Percentiles rank a stretch among this genome's conserved stretches.
phyloP scores from a whole-genome alignment of 2,113 vertebrate genomes.

The Neogobius melanostomus region DNA sequence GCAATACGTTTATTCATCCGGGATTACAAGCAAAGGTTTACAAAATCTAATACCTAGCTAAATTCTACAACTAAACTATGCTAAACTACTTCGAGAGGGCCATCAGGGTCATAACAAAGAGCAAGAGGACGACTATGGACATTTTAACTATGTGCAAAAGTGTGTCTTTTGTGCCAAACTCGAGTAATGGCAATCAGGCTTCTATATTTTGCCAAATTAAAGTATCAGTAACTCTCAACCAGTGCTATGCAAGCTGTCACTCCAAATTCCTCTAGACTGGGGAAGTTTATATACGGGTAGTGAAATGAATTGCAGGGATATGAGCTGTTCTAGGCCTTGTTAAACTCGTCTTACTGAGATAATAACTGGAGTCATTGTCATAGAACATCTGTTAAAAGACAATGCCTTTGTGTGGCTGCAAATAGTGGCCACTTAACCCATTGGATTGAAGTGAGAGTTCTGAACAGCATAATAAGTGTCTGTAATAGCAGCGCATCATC shows the following conservation, averaged over 20 bases:
- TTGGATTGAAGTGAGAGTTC: conserved; percentile 37
- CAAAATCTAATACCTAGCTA: too few species aligned
- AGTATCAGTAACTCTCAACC: too few species aligned
- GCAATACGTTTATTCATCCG: conserved; percentile 50
- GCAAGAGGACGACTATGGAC: too few species aligned
- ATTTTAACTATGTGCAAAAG: too few species aligned
- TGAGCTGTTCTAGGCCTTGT: conserved; percentile 1
- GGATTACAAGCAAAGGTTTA: conserved; percentile 34
- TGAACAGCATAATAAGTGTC: conserved; percentile 48
- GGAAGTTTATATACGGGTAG: conserved; percentile 12
- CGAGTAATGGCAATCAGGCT: too few species aligned
- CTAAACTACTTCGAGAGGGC: too few species aligned
- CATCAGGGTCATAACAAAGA: too few species aligned
- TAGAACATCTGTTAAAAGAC: conserved; percentile 47
- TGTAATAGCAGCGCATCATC: conserved; percentile 26
- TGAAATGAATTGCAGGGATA: conserved; percentile 17
- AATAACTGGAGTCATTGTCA: conserved; percentile 9
- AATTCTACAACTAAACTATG: too few species aligned
- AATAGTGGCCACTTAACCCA: conserved; percentile 36
- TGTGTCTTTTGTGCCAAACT: too few species aligned
- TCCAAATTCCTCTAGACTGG: conserved; percentile 10
- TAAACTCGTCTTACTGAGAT: conserved; percentile 16
- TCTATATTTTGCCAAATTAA: too few species aligned
- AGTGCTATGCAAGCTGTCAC: background rate
- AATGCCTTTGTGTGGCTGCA: conserved; percentile 34